Conservation (phyloP, 1,140 invertebrate species). For the Zaprionus ornatus region DNA sequence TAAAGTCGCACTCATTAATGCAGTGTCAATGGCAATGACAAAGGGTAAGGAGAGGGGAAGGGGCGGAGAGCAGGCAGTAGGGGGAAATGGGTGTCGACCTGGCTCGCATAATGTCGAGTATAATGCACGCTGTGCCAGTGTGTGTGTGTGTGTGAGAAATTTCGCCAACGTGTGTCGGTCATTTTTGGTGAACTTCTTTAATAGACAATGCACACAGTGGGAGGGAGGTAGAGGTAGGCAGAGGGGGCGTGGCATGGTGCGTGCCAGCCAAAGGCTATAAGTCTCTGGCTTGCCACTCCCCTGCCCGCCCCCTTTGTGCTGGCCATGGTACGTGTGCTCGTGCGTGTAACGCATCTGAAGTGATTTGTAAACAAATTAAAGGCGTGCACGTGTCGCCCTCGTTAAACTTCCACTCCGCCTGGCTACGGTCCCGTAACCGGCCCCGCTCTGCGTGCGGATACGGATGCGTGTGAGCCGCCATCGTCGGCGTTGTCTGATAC, state of each 20-base stretch:
- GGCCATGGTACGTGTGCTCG: conserved; percentile 50
- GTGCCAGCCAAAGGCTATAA: conserved; percentile 33
- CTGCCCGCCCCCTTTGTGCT: not conserved
- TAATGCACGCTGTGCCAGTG: conserved; percentile 8
- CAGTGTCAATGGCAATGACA: conserved; percentile 52
- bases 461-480: conserved; percentile 40
- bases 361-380: conserved; percentile 84
- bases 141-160: conserved; percentile 26
- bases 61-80: no score
- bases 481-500: conserved; percentile 34
- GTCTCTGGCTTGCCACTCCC: not conserved
- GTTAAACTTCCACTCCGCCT: conserved; percentile 63
- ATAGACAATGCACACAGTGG: conserved; percentile 43
- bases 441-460: conserved; percentile 12
- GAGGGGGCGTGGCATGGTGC: conserved; percentile 50
- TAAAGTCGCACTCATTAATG: conserved; percentile 57
- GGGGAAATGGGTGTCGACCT: not conserved
- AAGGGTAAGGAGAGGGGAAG: not conserved
- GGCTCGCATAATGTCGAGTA: not conserved
- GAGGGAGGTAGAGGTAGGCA: not conserved
- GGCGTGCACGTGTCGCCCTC: conserved; percentile 77
- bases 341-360: conserved; percentile 82
- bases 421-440: not conserved
- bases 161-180: conserved; percentile 43
- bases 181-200: conserved; percentile 56